phyloP scores from a whole-genome alignment of 2,797 vertebrate species.

The Hirundo rustica region DNA sequence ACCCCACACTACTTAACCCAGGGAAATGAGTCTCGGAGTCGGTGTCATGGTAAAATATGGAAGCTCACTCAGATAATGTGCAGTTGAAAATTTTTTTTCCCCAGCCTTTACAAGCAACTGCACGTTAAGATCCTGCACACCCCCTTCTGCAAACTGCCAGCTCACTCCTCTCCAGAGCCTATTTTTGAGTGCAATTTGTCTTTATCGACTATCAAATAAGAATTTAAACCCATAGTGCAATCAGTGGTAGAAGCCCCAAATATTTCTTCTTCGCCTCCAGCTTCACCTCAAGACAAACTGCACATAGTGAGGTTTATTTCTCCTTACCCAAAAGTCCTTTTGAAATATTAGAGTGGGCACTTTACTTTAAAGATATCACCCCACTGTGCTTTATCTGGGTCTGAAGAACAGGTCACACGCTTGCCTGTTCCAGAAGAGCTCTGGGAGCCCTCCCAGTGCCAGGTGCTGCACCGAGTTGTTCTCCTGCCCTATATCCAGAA shows the following conservation, averaged over 20 bases:
- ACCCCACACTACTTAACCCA: conserved; percentile 77
- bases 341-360: background rate
- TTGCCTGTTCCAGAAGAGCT: background rate
- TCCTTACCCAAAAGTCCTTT: background rate
- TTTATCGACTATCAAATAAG: conserved; percentile 28
- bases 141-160: conserved; percentile 22
- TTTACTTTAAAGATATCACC: background rate
- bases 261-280: background rate
- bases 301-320: background rate
- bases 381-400: background rate
- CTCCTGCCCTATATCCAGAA: background rate
- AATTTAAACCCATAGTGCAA: conserved; percentile 8
- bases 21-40: conserved; percentile 75
- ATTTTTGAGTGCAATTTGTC: conserved; percentile 25
- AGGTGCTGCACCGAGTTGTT: background rate
- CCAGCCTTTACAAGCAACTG: conserved; percentile 55
- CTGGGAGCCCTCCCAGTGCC: background rate
- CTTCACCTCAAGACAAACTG: background rate
- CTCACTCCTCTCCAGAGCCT: background rate
- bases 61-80: conserved; percentile 72
- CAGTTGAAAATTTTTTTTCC: conserved; percentile 50
- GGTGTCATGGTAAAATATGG: conserved; percentile 77
- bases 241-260: background rate
- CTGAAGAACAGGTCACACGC: background rate
- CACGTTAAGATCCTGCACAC: conserved; percentile 30